Evolutionary conservation across 1,140 invertebrate species (phyloP).

Genomic region (Drosophila sturtevanti): DNA sequence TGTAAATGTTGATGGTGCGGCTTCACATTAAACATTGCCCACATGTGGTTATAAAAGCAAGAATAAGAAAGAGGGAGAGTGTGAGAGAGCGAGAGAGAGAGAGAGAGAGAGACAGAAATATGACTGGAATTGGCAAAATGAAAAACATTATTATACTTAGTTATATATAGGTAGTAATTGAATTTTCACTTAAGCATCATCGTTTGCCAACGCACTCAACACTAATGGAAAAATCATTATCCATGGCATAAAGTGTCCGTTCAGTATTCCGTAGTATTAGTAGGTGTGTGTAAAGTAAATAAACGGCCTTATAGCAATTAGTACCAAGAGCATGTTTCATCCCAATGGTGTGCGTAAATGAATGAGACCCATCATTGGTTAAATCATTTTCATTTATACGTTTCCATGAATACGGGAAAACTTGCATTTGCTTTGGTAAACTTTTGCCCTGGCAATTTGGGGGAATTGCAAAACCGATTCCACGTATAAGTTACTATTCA

Average conservation of each 20-base stretch:
- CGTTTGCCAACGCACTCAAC: constrained; percentile 46
- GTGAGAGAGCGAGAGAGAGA: too few relatives aligned
- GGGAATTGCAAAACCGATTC: not conserved
- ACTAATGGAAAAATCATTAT: constrained; percentile 78
- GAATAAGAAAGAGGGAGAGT: too few relatives aligned
- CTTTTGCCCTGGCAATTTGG: too few relatives aligned
- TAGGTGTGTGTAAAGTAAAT: constrained; percentile 49
- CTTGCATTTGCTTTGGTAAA: not conserved
- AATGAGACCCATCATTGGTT: constrained; percentile 33
- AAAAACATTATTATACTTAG: constrained; percentile 37
- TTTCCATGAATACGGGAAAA: not conserved
- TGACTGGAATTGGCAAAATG: not conserved
- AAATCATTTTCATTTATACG: not conserved
- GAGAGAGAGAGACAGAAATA: too few relatives aligned
- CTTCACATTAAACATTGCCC: constrained; percentile 1
- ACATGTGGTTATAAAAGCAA: not conserved
- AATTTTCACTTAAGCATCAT: constrained; percentile 67
- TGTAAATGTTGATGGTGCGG: not conserved
- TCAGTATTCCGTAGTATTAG: constrained; percentile 13
- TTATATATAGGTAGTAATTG: constrained; percentile 61
- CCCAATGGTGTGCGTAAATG: not conserved
- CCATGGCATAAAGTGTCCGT: constrained; percentile 22
- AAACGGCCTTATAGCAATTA: not conserved
- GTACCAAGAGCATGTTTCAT: not conserved
- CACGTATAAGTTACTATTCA: not conserved